A percentile compares a stretch with the other conserved stretches of the same genome.
phyloP scores from a whole-genome alignment of 1,140 invertebrate genomes.

The Mizuhopecten yessoensis region DNA sequence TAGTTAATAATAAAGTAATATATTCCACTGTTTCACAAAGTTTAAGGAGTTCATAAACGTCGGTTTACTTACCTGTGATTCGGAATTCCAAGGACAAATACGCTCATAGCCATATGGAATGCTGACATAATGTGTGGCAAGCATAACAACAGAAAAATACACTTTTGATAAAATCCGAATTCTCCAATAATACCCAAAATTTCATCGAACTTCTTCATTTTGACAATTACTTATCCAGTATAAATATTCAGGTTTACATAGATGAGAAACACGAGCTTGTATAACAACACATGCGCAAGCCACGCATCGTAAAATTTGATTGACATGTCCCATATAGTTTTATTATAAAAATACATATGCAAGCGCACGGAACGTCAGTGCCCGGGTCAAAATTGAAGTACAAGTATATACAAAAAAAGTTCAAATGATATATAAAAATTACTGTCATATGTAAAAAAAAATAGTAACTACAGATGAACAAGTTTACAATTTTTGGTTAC shows the following conservation, averaged over 20 bases:
- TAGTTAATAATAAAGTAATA: no score
- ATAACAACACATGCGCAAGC: no score
- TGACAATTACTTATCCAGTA: background rate
- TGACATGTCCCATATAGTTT: no score
- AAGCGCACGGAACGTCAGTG: background rate
- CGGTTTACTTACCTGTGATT: conserved; percentile 53
- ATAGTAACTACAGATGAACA: no score
- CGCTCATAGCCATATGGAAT: conserved; percentile 55
- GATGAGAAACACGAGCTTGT: no score
- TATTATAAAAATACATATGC: background rate
- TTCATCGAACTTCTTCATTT: conserved; percentile 52
- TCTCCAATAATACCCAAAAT: conserved; percentile 49
- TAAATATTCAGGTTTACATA: no score
- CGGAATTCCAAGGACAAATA: conserved; percentile 52
- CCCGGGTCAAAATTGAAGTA: background rate
- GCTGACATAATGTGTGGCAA: conserved; percentile 11
- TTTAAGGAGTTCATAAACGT: no score
- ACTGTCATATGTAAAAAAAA: no score
- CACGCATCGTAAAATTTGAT: no score
- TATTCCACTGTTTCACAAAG: no score
- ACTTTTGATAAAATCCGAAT: conserved; percentile 56
- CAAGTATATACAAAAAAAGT: background rate
- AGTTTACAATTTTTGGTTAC: no score
- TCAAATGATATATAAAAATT: no score
- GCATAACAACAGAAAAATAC: conserved; percentile 49